A percentile compares a stretch with the other conserved stretches of the same genome.
Conservation (phyloP, 2,113 vertebrate species). For the Notothenia coriiceps region DNA sequence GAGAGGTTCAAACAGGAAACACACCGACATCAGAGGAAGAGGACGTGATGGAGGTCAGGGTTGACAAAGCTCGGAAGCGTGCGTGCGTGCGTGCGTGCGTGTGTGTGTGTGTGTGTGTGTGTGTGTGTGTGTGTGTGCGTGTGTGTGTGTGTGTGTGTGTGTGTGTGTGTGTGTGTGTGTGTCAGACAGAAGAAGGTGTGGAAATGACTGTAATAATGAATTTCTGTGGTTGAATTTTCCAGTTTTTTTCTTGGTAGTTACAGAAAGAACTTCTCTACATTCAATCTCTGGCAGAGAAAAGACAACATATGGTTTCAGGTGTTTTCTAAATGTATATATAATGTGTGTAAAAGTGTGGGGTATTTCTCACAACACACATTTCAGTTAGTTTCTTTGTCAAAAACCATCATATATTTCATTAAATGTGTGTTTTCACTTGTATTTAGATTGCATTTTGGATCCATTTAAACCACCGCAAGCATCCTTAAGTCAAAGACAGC, state of each 20-base stretch:
- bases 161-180: no score
- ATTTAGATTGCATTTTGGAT: not conserved
- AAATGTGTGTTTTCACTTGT: not conserved
- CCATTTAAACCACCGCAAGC: slow-evolving; percentile 4
- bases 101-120: slow-evolving; percentile 12
- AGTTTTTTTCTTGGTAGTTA: not conserved
- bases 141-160: no score
- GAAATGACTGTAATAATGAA: not conserved
- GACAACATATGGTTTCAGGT: not conserved
- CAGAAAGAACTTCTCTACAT: not conserved
- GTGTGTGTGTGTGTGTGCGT: not conserved
- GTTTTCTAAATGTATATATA: not conserved
- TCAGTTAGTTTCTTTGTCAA: not conserved
- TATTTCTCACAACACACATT: not conserved
- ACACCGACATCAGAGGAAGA: slow-evolving; percentile 8
- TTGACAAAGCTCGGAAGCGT: slow-evolving; percentile 78
- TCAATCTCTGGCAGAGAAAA: not conserved
- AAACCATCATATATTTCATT: not conserved
- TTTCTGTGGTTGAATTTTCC: not conserved
- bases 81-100: slow-evolving; percentile 4
- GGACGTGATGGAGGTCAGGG: slow-evolving; percentile 65
- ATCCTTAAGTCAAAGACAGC: slow-evolving; percentile 14
- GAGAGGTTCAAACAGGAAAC: slow-evolving; percentile 67
- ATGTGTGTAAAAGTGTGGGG: not conserved
- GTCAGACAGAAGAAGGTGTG: no score